A percentile compares a stretch with the other conserved stretches of the same genome.
phyloP scores from a whole-genome alignment of 2,888 invertebrate species.

The Xylota sylvarum region DNA sequence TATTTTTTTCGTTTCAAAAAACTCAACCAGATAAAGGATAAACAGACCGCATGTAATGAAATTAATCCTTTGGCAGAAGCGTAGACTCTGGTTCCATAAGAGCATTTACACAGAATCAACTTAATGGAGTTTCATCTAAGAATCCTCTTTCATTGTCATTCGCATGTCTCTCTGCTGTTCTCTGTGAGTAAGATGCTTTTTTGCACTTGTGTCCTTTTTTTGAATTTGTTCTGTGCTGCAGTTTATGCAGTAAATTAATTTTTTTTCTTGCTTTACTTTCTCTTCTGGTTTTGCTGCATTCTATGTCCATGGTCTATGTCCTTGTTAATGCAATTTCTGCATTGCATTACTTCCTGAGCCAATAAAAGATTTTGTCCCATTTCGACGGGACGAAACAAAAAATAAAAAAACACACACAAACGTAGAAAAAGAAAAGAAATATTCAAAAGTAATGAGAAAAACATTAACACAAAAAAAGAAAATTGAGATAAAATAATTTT shows the following conservation, averaged over 20 bases:
- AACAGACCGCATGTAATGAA: slow-evolving; percentile 74
- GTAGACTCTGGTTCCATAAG: slow-evolving; percentile 57
- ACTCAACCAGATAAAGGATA: slow-evolving; percentile 65
- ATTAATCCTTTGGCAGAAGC: slow-evolving; percentile 72
- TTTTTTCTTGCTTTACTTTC: slow-evolving; percentile 16
- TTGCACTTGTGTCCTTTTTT: not conserved
- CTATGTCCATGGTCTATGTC: slow-evolving; percentile 37
- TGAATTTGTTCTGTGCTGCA: slow-evolving; percentile 30
- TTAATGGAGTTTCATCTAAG: slow-evolving; percentile 73
- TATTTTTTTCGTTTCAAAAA: slow-evolving; percentile 1
- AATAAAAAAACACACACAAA: not conserved
- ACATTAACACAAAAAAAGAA: slow-evolving; percentile 59
- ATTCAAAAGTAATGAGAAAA: slow-evolving; percentile 75
- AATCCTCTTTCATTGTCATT: slow-evolving; percentile 66
- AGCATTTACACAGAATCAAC: slow-evolving; percentile 74
- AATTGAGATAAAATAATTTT: slow-evolving; percentile 70
- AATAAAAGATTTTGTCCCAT: slow-evolving; percentile 63
- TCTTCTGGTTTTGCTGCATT: not conserved
- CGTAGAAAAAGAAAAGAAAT: slow-evolving; percentile 22
- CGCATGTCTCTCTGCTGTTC: slow-evolving; percentile 57
- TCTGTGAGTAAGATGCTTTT: slow-evolving; percentile 28
- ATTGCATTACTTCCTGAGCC: slow-evolving; percentile 64
- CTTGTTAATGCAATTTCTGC: slow-evolving; percentile 74
- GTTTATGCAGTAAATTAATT: slow-evolving; percentile 71
- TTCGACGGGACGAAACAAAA: slow-evolving; percentile 13